Conservation (phyloP, 1,140 invertebrate genomes). For the Sogatella furcifera region DNA sequence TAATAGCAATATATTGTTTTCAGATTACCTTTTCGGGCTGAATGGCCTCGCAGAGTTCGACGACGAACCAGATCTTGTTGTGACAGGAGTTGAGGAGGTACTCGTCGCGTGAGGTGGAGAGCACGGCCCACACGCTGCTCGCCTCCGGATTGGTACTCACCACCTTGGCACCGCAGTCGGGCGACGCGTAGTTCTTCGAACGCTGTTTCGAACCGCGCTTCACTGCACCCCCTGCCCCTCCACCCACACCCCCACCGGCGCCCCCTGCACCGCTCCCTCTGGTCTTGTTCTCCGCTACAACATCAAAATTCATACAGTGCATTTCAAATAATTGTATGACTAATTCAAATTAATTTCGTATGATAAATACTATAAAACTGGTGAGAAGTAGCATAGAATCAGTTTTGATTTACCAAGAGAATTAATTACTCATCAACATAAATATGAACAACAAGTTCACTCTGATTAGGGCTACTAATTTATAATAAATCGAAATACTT, state of each 20-base stretch:
- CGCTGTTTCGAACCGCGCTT: slow-evolving; percentile 49
- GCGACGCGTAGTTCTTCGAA: slow-evolving; percentile 87
- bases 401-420: too few relatives aligned
- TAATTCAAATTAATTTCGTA: too few relatives aligned
- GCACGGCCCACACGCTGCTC: slow-evolving; percentile 66
- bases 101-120: slow-evolving; percentile 85
- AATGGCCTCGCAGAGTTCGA: slow-evolving; percentile 95
- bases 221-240: slow-evolving; percentile 9
- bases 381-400: too few relatives aligned
- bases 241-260: slow-evolving; percentile 17
- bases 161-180: slow-evolving; percentile 95
- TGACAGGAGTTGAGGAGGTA: slow-evolving; percentile 95
- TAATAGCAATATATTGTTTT: too few relatives aligned
- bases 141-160: slow-evolving; percentile 85
- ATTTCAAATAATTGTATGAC: too few relatives aligned
- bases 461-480: too few relatives aligned
- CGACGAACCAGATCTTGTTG: slow-evolving; percentile 86
- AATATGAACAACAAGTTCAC: too few relatives aligned
- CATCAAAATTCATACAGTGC: background rate
- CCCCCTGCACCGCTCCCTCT: too few relatives aligned
- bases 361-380: background rate
- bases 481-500: too few relatives aligned
- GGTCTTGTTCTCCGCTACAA: slow-evolving; percentile 19
- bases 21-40: slow-evolving; percentile 63
- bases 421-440: too few relatives aligned